Evolutionary conservation across 1,140 invertebrate species (phyloP), one percentile per base, ranked within the genome.

Genomic region (Papilio aristodemus): DNA sequence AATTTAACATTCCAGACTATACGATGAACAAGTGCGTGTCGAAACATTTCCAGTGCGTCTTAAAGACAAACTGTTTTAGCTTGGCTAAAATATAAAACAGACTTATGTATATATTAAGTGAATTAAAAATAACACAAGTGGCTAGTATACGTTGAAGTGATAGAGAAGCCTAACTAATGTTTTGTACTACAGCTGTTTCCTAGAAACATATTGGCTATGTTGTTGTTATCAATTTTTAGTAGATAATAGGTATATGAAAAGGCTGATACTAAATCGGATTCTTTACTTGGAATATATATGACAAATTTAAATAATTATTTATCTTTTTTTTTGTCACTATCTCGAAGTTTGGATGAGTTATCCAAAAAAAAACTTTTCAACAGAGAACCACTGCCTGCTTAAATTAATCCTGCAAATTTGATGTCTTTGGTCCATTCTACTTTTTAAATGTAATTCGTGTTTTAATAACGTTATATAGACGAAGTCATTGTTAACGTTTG

Each of bases 191-290:
- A 74, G 79, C 78, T 85, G 89, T 89, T 91, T 91, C 89, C 89
- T 90, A 90, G 89, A 91, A 90, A 89, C 89, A 81, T 82, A 80
- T 79, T 80, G 80, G 82, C 73, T 86, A 83, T 76, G 74, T 88
- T 90, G 82, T 90, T 89, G 84, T 87, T 89, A 87, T 87, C 85
- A 85, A 85, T 83, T 83, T 89, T 83, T 85, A 86, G 87, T 89
- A 87, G 89, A 72, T 84, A 80, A 85, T 91, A 89, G 85, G 78
- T 88, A 87, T 80, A 78, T 74, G 75, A 82, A 86, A 91, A 91
- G 89, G 87, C 89, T 91, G 89, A 91, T 71, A 77, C 75, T 78
- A 73, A 81, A 82, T 79, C 80, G 73, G 80, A 81, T 87, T 87
- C 83, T 85, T 79, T 89, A 86, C 76, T 73, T 79, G 67, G 77